A percentile compares a stretch with the other conserved stretches of the same genome.
Evolutionary conservation across 2,113 vertebrate genomes (phyloP).

Genomic region (Chaetura pelagica): DNA sequence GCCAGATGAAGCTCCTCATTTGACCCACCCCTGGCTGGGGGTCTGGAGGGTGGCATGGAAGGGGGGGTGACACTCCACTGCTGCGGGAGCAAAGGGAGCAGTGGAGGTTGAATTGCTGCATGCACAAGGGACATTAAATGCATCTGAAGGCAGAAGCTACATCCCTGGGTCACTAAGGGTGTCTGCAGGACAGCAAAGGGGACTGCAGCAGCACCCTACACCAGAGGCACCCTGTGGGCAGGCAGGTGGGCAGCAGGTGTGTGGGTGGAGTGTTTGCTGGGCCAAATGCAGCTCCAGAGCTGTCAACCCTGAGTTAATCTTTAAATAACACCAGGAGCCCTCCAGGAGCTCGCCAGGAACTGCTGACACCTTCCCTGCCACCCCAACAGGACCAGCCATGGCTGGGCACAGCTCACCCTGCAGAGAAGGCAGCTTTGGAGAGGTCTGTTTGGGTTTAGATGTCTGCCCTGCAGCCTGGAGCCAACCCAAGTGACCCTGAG

Average conservation of each 20-base stretch:
- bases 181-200: neutral
- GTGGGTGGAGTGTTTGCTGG: neutral
- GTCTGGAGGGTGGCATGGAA: neutral
- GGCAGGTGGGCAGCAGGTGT: rapidly evolving
- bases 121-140: rapidly evolving
- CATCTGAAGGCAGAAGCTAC: neutral
- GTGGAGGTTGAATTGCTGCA: neutral
- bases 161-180: neutral
- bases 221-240: neutral
- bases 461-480: neutral
- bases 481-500: neutral
- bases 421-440: rapidly evolving
- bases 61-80: rapidly evolving
- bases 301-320: neutral
- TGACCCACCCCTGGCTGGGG: neutral
- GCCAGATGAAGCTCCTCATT: neutral
- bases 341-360: neutral
- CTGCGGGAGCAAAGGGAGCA: neutral
- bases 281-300: neutral
- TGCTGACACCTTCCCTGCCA: neutral
- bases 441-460: neutral
- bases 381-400: neutral
- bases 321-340: neutral
- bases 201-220: neutral
- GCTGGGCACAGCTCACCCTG: neutral